Percentiles rank a stretch among this genome's conserved stretches.
phyloP scores from a whole-genome alignment of 1,140 invertebrate species.

The Andricus grossulariae region DNA sequence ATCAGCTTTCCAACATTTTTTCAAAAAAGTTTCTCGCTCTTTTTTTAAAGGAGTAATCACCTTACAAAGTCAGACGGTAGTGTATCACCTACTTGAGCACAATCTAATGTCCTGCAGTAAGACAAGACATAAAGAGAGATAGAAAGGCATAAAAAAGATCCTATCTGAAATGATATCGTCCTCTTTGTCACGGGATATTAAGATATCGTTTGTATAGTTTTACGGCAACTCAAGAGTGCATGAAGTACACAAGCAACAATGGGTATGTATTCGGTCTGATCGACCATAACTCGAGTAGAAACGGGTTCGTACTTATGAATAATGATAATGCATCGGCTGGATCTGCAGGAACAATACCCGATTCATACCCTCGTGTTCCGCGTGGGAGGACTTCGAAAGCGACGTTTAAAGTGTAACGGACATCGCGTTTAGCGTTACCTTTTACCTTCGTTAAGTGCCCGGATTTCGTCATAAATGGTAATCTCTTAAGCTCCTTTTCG shows the following conservation, averaged over 20 bases:
- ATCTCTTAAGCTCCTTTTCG: conserved; percentile 30
- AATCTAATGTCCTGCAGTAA: too few species aligned
- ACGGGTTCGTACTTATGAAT: conserved; percentile 49
- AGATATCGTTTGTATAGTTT: conserved; percentile 18
- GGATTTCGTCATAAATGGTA: conserved; percentile 20
- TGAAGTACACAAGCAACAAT: neutral
- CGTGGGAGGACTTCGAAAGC: conserved; percentile 43
- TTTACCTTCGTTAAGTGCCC: conserved; percentile 5
- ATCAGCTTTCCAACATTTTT: too few species aligned
- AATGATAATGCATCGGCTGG: conserved; percentile 53
- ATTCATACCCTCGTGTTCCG: conserved; percentile 45
- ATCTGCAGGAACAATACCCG: conserved; percentile 48
- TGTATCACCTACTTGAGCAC: too few species aligned
- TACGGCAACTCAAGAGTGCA: neutral
- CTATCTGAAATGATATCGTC: neutral
- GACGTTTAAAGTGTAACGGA: conserved; percentile 37
- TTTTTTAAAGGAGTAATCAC: too few species aligned
- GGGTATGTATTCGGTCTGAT: neutral
- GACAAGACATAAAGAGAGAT: neutral
- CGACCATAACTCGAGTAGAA: conserved; percentile 1
- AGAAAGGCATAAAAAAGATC: neutral
- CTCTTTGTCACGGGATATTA: neutral
- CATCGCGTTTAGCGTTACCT: conserved; percentile 14
- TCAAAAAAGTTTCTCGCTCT: too few species aligned
- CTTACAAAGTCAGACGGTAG: too few species aligned